These are phyloP conservation scores for Xylocopa sonorina DNA, from an alignment of 1,140 invertebrate species.

Conservation along the genomic window DNA sequence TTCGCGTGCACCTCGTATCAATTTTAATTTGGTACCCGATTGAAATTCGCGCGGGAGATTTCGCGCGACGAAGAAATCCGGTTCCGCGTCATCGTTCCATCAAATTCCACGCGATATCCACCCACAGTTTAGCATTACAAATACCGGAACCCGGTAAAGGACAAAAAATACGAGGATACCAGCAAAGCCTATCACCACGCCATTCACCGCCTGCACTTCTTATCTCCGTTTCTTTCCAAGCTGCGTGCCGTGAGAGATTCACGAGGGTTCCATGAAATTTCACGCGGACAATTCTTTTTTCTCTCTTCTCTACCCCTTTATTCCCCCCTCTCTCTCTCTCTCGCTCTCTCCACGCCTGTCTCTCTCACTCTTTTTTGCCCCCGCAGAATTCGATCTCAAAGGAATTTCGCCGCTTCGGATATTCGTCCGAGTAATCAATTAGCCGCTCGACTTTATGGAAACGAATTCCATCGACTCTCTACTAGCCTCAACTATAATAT, in stretches of 20 bases:
- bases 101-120: background rate
- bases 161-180: conserved; percentile 20
- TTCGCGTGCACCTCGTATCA: too few species aligned
- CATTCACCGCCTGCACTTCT: conserved; percentile 31
- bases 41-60: too few species aligned
- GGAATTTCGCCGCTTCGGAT: conserved; percentile 15
- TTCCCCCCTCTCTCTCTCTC: too few species aligned
- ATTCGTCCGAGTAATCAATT: conserved; percentile 32
- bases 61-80: background rate
- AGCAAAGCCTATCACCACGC: conserved; percentile 18
- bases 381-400: conserved; percentile 21
- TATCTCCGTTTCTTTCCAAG: conserved; percentile 38
- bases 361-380: background rate
- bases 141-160: background rate
- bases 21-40: too few species aligned
- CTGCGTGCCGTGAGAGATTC: conserved; percentile 31
- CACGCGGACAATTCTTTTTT: conserved; percentile 21
- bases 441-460: conserved; percentile 12
- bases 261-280: conserved; percentile 41
- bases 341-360: too few species aligned
- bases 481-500: too few species aligned
- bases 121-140: background rate
- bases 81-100: background rate
- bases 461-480: background rate
- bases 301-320: background rate